Percentiles rank a stretch among this genome's conserved stretches.
These are phyloP conservation scores for Drosophila helvetica DNA, from an alignment of 2,888 invertebrate genomes.

Conservation along the genomic window DNA sequence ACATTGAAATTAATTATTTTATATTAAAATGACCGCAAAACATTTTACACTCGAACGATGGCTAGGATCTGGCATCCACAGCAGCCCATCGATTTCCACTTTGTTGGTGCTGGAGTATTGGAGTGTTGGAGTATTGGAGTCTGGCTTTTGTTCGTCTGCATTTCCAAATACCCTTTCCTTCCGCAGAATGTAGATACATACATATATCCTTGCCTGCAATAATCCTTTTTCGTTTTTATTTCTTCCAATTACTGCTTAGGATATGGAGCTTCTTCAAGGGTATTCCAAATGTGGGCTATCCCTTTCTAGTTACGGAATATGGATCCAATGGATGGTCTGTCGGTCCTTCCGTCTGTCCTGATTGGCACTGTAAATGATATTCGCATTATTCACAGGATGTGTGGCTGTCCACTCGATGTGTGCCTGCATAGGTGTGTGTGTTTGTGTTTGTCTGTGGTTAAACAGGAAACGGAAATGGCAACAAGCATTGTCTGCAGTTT, in stretches of 20 bases:
- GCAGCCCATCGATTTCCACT: conserved; percentile 35
- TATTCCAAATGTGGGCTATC: not conserved
- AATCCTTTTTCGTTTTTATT: too few relatives aligned
- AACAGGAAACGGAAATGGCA: conserved; percentile 78
- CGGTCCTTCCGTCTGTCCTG: conserved; percentile 48
- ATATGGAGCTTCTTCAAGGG: too few relatives aligned
- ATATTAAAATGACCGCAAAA: conserved; percentile 80
- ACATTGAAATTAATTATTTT: conserved; percentile 79
- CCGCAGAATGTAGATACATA: too few relatives aligned
- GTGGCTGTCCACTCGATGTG: conserved; percentile 48
- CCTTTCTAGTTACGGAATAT: not conserved
- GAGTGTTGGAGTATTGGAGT: conserved; percentile 39
- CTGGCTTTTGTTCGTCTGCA: too few relatives aligned
- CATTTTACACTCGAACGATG: conserved; percentile 69
- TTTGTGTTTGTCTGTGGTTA: conserved; percentile 32
- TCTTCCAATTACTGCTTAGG: too few relatives aligned
- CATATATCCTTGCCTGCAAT: too few relatives aligned
- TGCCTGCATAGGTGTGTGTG: conserved; percentile 25
- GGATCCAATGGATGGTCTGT: not conserved
- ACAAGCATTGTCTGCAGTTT: conserved; percentile 66
- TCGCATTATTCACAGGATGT: conserved; percentile 75
- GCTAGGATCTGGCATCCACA: conserved; percentile 35
- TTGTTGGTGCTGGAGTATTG: too few relatives aligned
- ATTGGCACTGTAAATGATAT: conserved; percentile 77
- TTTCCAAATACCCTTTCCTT: too few relatives aligned